Evolutionary conservation across 2,888 invertebrate genomes (phyloP).

Genomic region (Tipula helvola): DNA sequence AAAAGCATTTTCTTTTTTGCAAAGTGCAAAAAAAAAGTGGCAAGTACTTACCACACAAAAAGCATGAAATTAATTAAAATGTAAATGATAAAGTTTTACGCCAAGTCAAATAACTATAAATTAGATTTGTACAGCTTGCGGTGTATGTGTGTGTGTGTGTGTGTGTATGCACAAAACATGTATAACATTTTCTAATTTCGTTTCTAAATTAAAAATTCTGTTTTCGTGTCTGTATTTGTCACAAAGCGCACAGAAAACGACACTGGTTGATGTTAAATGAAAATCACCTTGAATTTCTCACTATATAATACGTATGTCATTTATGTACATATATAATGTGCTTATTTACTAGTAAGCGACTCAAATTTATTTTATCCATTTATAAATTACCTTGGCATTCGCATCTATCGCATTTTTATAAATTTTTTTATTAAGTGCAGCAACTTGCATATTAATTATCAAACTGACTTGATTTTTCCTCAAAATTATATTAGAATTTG

Average conservation of each 20-base stretch:
- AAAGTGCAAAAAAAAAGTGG: neutral
- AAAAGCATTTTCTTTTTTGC: neutral
- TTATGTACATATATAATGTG: neutral
- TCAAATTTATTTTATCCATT: neutral
- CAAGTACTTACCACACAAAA: neutral
- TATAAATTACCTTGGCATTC: neutral
- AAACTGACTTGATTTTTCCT: neutral
- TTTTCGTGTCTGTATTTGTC: neutral
- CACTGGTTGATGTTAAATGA: neutral
- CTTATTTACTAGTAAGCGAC: neutral
- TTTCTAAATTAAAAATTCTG: neutral
- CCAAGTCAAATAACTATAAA: neutral
- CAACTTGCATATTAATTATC: neutral
- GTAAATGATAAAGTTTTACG: neutral
- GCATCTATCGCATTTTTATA: neutral
- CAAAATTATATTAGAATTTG: neutral
- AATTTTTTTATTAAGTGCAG: neutral
- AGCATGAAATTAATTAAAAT: neutral
- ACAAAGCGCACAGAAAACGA: neutral
- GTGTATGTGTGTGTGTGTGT: neutral
- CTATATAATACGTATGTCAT: neutral
- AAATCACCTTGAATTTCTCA: neutral
- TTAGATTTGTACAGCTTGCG: neutral
- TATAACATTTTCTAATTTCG: neutral
- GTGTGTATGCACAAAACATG: neutral